Evolutionary conservation across 1,140 invertebrate species (phyloP), one percentile per base, ranked within the genome.

Genomic region (Wasmannia auropunctata): DNA sequence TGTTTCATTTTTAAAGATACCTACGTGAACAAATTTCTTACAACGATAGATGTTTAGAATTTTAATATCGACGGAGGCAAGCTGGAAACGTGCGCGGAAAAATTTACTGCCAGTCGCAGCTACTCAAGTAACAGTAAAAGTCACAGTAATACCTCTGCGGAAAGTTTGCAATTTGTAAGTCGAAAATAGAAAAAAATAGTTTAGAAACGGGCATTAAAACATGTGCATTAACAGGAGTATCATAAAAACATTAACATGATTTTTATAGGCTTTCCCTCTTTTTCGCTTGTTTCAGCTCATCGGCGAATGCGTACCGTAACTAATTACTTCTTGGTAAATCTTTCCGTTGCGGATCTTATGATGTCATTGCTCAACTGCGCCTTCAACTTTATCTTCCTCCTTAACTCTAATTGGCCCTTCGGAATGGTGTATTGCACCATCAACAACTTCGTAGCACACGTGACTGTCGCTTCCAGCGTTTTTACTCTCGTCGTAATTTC

Each of bases 301-400:
- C 96, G 98, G 86, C 95, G 98, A 85, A 99, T 99, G 98, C 95
- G 98, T 56, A 99, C 98, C 0, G 98, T 99, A 6, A 99, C 98
- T 72, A 99, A 99, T 95, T 99, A 98, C 93, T 98, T 99, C 92
- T 95, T 99, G 76, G 97, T 99, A 14, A 99, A 99, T 92, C 95
- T 99, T 62, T 98, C 98, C 62, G 96, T 98, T 11, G 98, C 98
- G n/a, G 98, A 99, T 93, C 96, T 98, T 54, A 97, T 99, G 95
- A 98, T 98, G 94, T 98, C 98, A 0, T 97, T 97, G 0, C 96
- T 99, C 77, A 99, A 99, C 94, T 98, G 98, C 87, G 96, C 98
- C 84, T 98, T 99, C 95, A 98, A 98, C 94, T 98, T 98, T 92
- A 97, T 97, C 88, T 99, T 98, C 95, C 98, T 99, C 97, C 95